phyloP scores from a whole-genome alignment of 2,113 vertebrate species.

The Vimba vimba region DNA sequence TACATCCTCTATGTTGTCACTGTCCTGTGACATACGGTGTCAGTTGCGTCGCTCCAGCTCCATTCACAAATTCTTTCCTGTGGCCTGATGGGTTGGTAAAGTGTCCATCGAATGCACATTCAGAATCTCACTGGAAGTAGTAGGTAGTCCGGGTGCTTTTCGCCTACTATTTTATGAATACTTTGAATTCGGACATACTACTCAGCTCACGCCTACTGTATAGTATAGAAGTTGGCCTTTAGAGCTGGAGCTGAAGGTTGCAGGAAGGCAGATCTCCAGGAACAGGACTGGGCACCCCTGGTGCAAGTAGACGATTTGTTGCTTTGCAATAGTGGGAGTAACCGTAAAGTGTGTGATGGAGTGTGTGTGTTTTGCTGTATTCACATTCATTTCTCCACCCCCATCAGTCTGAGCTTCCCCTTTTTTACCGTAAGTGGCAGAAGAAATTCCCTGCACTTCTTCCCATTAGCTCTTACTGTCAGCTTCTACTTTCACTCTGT shows the following conservation, averaged over 20 bases:
- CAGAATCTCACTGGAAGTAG: too few species aligned
- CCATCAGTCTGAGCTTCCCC: slow-evolving; percentile 27
- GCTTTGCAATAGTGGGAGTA: slow-evolving; percentile 49
- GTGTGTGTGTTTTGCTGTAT: slow-evolving; percentile 19
- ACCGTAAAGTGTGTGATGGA: slow-evolving; percentile 32
- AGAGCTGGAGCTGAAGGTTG: neutral
- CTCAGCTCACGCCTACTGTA: too few species aligned
- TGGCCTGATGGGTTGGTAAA: too few species aligned
- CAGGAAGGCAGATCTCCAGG: neutral
- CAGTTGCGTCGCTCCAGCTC: too few species aligned
- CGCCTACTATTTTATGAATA: too few species aligned
- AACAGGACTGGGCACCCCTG: neutral
- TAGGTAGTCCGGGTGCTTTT: too few species aligned
- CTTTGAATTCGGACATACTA: too few species aligned
- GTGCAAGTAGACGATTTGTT: neutral
- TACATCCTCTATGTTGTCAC: too few species aligned
- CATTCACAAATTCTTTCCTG: too few species aligned
- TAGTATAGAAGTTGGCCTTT: too few species aligned
- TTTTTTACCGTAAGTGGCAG: slow-evolving; percentile 41
- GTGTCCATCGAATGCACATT: too few species aligned
- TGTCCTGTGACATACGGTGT: too few species aligned
- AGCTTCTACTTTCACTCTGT: neutral
- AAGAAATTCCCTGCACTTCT: slow-evolving; percentile 3
- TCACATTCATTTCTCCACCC: slow-evolving; percentile 3
- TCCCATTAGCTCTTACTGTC: neutral